Percentiles rank a stretch among this genome's conserved stretches.
Evolutionary conservation across 2,113 vertebrate genomes (phyloP).

Genomic region (Lethenteron camtschaticum): DNA sequence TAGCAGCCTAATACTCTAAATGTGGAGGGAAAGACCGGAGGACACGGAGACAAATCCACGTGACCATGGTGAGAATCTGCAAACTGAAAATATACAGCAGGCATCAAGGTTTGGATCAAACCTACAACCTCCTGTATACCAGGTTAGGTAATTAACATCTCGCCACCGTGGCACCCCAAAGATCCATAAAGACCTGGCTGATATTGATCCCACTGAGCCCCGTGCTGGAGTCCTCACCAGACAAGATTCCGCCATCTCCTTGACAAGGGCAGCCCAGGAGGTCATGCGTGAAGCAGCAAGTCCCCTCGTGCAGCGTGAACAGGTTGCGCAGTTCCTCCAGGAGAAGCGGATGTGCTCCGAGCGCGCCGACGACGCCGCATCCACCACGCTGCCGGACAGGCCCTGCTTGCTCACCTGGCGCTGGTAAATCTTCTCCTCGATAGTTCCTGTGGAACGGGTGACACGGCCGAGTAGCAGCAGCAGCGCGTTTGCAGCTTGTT

Average conservation of each 20-base stretch:
- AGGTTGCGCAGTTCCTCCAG: constrained; percentile 61
- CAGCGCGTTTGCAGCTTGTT: background rate
- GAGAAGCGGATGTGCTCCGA: constrained; percentile 69
- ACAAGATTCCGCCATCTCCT: constrained; percentile 18
- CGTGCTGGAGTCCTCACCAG: no score
- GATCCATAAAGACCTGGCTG: no score
- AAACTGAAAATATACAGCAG: no score
- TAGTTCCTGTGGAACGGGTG: constrained; percentile 36
- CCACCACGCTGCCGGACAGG: constrained; percentile 73
- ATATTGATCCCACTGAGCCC: no score
- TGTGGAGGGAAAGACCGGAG: no score
- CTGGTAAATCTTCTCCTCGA: constrained; percentile 95
- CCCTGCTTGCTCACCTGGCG: constrained; percentile 90
- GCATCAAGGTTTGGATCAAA: no score
- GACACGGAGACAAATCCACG: no score
- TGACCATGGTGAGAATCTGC: no score
- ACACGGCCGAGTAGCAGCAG: background rate
- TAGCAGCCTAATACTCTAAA: no score
- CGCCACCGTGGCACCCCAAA: no score
- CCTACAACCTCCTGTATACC: no score
- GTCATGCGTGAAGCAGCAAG: constrained; percentile 57
- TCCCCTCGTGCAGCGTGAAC: constrained; percentile 52
- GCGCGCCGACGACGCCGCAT: constrained; percentile 35
- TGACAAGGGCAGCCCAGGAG: constrained; percentile 52
- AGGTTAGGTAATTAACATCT: no score